Evolutionary conservation across 2,113 vertebrate species (phyloP).

Genomic region (Rana temporaria): DNA sequence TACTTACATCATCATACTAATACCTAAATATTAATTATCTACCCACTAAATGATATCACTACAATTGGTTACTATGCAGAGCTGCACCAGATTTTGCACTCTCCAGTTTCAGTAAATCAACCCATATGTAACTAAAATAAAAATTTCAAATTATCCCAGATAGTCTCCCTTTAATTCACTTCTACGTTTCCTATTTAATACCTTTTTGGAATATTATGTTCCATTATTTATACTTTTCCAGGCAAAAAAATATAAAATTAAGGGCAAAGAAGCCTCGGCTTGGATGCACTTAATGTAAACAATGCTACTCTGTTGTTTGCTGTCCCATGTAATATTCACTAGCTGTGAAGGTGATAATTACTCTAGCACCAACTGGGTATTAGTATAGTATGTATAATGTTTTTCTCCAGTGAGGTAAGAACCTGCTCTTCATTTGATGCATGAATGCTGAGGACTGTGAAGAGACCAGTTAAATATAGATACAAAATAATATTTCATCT

Average conservation of each 20-base stretch:
- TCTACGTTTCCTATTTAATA: background rate
- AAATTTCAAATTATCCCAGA: too few relatives aligned
- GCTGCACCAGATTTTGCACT: too few relatives aligned
- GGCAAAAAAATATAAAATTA: too few relatives aligned
- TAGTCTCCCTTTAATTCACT: too few relatives aligned
- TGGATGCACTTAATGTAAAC: background rate
- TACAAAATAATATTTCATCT: conserved; percentile 40
- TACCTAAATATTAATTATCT: too few relatives aligned
- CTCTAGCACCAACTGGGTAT: background rate
- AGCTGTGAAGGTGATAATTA: background rate
- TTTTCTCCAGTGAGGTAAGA: background rate
- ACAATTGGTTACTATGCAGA: too few relatives aligned
- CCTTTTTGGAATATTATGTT: background rate
- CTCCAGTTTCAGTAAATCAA: too few relatives aligned
- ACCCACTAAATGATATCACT: too few relatives aligned
- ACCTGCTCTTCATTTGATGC: background rate
- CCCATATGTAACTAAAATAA: too few relatives aligned
- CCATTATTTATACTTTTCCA: background rate
- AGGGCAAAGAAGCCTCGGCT: too few relatives aligned
- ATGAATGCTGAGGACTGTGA: background rate
- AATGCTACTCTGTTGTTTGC: background rate
- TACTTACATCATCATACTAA: too few relatives aligned
- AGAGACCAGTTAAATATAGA: conserved; percentile 1
- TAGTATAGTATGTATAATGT: background rate
- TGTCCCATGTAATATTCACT: background rate